Evolutionary conservation across 92 coral and sea anemone genomes (phyloP), one percentile per base, ranked within the genome.

Genomic region (Phenganax subtilis): DNA sequence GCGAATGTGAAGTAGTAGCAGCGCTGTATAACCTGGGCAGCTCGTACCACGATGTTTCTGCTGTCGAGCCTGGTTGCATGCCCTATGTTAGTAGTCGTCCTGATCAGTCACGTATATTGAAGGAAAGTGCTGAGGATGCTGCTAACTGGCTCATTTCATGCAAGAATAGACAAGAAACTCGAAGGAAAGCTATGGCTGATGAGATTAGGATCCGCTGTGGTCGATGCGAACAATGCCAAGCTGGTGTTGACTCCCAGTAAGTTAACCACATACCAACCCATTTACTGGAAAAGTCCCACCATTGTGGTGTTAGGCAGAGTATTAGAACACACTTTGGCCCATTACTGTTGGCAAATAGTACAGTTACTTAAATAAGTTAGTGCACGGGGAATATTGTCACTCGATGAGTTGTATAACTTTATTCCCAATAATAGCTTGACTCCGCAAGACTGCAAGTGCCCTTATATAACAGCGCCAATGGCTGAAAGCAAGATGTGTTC

Each of bases 101-200:
- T 6, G 86, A 91, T 51, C 92, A 94, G 52, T 96, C 91, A 67
- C 87, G 92, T 78, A 89, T 90, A 2, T 90, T 93, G 27, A 96
- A 94, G 55, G 97, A 94, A 85, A 90, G 91, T 9, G 91, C 98
- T 0, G 97, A 94, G 27, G 98, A 94, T 85, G 97, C 98, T 0
- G 98, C 98, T 12, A 94, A 90, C 86, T 94, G 98, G 98, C 77
- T 94, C 47, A 92, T 94, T 65, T 94, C 96, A 44, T 94, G 98
- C 93, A 94, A 94, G 82, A 93, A 90, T 82, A 75, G 98, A 54
- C 98, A 94, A 75, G 98, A 94, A 65, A 88, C 96, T 12, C 85
- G 98, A 28, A 87, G 90, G 64, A 94, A 94, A 81, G 63, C 90
- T 57, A 72, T 94, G 15, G 80, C 90, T 75, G 97, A 96, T 14